A percentile compares a stretch with the other conserved stretches of the same genome.
These are phyloP conservation scores for Pristiophorus japonicus DNA, from an alignment of 2,113 vertebrate species.

Conservation along the genomic window DNA sequence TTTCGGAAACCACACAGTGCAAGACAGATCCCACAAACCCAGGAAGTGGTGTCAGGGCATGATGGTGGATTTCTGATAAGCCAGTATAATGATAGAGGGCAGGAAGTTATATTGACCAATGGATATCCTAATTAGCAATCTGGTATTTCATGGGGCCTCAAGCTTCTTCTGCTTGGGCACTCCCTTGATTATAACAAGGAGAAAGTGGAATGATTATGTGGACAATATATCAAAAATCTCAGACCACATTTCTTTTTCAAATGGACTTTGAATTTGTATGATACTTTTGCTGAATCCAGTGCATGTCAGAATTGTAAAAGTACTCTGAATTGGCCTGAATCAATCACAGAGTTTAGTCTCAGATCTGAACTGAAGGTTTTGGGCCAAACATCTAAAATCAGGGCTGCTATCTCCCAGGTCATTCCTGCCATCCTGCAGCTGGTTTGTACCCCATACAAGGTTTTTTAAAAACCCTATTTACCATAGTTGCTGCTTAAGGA, in stretches of 20 bases:
- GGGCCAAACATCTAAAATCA: not conserved
- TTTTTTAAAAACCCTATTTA: not conserved
- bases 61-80: not conserved
- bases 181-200: too few relatives aligned
- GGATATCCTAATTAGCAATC: not conserved
- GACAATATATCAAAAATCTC: too few relatives aligned
- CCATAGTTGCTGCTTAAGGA: too few relatives aligned
- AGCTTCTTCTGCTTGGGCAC: not conserved
- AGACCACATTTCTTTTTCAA: too few relatives aligned
- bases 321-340: too few relatives aligned
- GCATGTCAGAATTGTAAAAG: too few relatives aligned
- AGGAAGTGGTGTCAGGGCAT: too few relatives aligned
- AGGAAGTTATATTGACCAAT: not conserved
- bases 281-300: too few relatives aligned
- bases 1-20: not conserved
- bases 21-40: not conserved
- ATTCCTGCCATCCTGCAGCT: not conserved
- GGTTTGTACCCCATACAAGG: not conserved
- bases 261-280: too few relatives aligned
- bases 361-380: not conserved
- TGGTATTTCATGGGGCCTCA: not conserved
- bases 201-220: too few relatives aligned
- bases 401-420: not conserved
- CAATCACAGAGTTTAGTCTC: not conserved
- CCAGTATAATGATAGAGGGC: not conserved